Base-by-base conservation (phyloP, 2,888 invertebrate genomes). In the Ornithoptera alexandrae region DNA sequence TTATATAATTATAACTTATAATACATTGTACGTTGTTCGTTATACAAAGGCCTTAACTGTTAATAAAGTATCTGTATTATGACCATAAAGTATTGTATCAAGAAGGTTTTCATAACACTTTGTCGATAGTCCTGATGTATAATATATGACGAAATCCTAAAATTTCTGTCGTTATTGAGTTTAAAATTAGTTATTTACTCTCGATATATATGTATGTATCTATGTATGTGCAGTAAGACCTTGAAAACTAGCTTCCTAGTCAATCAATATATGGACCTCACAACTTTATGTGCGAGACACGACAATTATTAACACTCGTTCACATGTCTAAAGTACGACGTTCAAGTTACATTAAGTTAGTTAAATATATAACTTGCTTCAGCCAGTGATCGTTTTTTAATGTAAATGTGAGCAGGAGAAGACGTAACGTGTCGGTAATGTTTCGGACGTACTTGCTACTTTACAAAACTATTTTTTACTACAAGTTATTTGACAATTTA, bases 381-480 rank as follows among this genome's bases (percentile, higher is more conserved):
- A 20, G 20, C 39, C 10, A 18, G 53, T 42, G 62, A 67, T 67
- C 42, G 62, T n/a, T 62, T 67, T 67, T 62, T 62, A 62, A 62
- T 53, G n/a, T n/a, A 53, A 53, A 53, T 53, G 53, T 53, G 18
- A 53, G n/a, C 53, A 6, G n/a, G 15, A 53, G 46, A 46, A 46
- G 12, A 46, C n/a, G 8, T 12, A 53, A n/a, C n/a, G 53, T 5
- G n/a, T n/a, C 53, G 18, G n/a, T 53, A 53, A 18, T 53, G 7
- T n/a, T 53, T 53, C n/a, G 7, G 6, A 6, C 18, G 53, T 18
- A 18, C 18, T 53, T 7, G 1, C n/a, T n/a, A 53, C 18, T 53
- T 53, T 7, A n/a, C 8, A 15, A 8, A 46, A 15, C 46, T 15
- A 15, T 46, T 8, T 22, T 2, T 18, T 18, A 12, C 12, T 12